Conservation (phyloP, 2,888 invertebrate genomes). For the Eristalis intricaria region DNA sequence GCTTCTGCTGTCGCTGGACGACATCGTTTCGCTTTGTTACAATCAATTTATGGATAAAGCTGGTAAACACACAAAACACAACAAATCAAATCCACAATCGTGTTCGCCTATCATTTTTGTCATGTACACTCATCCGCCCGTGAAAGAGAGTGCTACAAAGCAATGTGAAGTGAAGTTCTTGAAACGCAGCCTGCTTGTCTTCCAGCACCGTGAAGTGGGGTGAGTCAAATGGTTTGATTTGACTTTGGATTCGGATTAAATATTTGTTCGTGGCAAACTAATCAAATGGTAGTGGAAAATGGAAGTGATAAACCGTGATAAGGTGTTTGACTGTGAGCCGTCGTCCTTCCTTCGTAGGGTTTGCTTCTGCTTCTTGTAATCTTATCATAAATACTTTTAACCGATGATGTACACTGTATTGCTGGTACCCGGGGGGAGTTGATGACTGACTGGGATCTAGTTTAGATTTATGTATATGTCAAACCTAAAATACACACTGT, state of each 20-base stretch:
- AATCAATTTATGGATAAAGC: constrained; percentile 55
- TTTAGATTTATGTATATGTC: constrained; percentile 5
- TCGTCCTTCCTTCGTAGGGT: not conserved
- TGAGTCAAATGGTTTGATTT: constrained; percentile 63
- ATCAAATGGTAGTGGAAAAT: constrained; percentile 64
- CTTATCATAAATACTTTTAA: constrained; percentile 43
- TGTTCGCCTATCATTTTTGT: constrained; percentile 71
- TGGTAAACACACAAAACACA: constrained; percentile 57
- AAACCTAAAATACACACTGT: constrained; percentile 1
- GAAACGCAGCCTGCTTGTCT: constrained; percentile 45
- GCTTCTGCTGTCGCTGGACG: constrained; percentile 3
- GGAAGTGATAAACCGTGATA: constrained; percentile 56
- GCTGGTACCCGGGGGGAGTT: constrained; percentile 30
- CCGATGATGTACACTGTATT: constrained; percentile 33
- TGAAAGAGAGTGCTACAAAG: constrained; percentile 1
- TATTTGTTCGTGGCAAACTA: constrained; percentile 66
- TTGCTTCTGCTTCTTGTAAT: constrained; percentile 28
- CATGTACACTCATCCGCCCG: constrained; percentile 67
- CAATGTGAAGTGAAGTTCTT: constrained; percentile 5
- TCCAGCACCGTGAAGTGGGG: constrained; percentile 11
- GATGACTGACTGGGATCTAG: constrained; percentile 48
- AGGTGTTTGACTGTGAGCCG: constrained; percentile 21
- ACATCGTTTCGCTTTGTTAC: constrained; percentile 59
- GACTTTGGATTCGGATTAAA: constrained; percentile 68
- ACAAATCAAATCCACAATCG: constrained; percentile 71